Evolutionary conservation across 2,113 vertebrate genomes (phyloP).

Genomic region (Junco hyemalis): DNA sequence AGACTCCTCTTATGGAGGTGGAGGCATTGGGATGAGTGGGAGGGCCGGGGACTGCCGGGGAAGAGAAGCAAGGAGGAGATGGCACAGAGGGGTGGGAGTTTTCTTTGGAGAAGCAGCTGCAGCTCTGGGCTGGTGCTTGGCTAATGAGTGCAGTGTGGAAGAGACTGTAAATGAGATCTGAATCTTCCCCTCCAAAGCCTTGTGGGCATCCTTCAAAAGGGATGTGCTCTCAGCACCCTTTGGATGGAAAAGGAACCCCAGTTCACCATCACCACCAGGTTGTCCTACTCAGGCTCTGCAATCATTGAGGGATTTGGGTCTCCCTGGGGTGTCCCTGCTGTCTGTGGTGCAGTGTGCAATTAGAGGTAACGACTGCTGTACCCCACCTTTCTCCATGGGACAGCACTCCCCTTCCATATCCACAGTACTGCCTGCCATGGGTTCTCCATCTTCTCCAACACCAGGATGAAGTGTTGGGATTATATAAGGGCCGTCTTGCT

Average conservation of each 20-base stretch:
- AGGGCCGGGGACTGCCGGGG: background rate
- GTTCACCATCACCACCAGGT: fast-evolving
- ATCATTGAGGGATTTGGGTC: background rate
- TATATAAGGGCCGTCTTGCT: background rate
- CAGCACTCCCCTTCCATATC: fast-evolving
- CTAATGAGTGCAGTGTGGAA: background rate
- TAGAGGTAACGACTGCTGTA: background rate
- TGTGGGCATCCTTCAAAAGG: background rate
- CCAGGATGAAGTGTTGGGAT: background rate
- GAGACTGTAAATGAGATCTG: background rate
- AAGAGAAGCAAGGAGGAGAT: background rate
- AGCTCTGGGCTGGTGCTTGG: background rate
- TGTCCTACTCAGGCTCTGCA: background rate
- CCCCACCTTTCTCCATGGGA: background rate
- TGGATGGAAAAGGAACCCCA: background rate
- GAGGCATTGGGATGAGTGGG: background rate
- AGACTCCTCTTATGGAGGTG: background rate
- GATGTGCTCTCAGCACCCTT: background rate
- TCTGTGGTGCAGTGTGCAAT: background rate
- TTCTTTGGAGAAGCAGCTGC: background rate
- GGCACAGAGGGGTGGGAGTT: background rate
- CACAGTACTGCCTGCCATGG: fast-evolving
- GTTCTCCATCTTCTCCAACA: fast-evolving
- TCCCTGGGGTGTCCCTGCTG: background rate
- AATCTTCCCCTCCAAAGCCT: background rate